These are phyloP conservation scores for Trichonephila clavipes DNA, from an alignment of 1,140 invertebrate species.

Conservation along the genomic window DNA sequence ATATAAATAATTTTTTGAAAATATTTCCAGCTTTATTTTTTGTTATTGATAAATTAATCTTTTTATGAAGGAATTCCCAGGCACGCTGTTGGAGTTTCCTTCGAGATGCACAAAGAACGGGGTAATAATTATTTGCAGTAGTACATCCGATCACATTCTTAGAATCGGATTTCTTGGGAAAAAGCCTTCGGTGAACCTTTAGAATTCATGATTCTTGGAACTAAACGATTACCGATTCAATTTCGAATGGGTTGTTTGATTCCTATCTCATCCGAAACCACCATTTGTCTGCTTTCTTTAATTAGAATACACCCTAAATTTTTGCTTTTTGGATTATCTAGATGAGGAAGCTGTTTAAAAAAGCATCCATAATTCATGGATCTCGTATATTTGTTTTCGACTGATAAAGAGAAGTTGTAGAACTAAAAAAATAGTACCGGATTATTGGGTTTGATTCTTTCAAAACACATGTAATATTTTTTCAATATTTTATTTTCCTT, in stretches of 20 bases:
- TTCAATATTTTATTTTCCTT: too few species aligned
- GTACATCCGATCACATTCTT: not conserved
- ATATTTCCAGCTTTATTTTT: not conserved
- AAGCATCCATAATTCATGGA: too few species aligned
- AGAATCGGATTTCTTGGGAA: not conserved
- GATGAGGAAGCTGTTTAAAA: too few species aligned
- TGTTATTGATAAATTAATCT: not conserved
- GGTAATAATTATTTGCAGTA: not conserved
- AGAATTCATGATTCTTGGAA: not conserved
- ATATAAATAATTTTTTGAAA: not conserved
- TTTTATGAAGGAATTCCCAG: not conserved
- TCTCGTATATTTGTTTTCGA: too few species aligned
- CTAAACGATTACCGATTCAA: not conserved
- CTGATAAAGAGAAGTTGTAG: too few species aligned
- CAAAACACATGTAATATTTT: too few species aligned
- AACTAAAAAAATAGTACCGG: too few species aligned
- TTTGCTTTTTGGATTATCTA: too few species aligned
- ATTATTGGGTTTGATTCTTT: too few species aligned
- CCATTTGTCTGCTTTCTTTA: too few species aligned
- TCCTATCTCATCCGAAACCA: too few species aligned
- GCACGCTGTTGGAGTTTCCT: not conserved
- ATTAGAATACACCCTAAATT: too few species aligned
- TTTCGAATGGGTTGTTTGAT: not conserved
- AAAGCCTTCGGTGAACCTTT: not conserved
- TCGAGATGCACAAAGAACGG: not conserved